Evolutionary conservation across 2,888 invertebrate genomes (phyloP), one percentile per base, ranked within the genome.

Genomic region (Dichetophora obliterata): DNA sequence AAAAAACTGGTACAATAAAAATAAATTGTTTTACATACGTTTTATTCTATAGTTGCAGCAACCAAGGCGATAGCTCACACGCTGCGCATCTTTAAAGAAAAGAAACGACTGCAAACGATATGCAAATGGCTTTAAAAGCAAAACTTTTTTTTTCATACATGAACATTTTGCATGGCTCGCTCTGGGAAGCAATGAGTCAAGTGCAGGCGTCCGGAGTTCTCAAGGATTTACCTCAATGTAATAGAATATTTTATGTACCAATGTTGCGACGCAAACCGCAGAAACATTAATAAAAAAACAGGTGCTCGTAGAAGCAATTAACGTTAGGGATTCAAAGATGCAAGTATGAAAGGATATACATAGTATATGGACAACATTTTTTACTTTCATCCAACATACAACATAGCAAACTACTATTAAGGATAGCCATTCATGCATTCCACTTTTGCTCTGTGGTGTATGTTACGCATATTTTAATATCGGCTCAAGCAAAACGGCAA

Each of bases 221-320:
- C 63, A 63, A 63, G 63, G 31, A 63, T 63, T 63, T 27, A 63
- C 59, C 59, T 59, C 3, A 59, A 59, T 27, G 27, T 24, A n/a
- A n/a, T 59, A 59, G 5, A 54, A 22, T 54, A 54, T 22, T 22
- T 54, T 4, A 54, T 22, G 52, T 54, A 54, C 0, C 8, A 5
- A 22, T 54, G 22, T 54, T 22, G 22, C 54, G 22, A 54, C 19
- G 22, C 59, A 59, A 27, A 59, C 59, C 27, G 59, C 59, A 27
- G 27, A 59, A 14, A 6, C 27, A 14, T 27, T 27, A 22, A 24
- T 8, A 24, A 24, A 19, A 6, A 59, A 9, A 27, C 22, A 57
- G 22, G 31, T 5, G 24, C 24, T 24, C 11, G 24, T 57, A 24
- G 22, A 22, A 57, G 57, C 37, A 37, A 37, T 37, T 37, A 8